These are phyloP conservation scores for Imbricaverruca yamaguchii DNA, from an alignment of 2,888 invertebrate species.

Conservation along the genomic window DNA sequence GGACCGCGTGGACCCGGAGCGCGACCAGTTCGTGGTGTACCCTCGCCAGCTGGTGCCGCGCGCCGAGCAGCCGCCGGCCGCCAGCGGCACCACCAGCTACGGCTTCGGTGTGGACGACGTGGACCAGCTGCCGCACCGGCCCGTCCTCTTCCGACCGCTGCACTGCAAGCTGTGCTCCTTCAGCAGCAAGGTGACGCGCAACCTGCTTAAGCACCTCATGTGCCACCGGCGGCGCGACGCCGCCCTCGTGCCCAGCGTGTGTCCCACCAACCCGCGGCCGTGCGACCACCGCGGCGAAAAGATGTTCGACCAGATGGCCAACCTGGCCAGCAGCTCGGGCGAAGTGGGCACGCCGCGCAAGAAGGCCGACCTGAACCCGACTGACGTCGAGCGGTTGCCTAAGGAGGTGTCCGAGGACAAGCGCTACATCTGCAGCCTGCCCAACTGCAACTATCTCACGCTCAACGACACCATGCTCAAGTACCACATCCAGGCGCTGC, in stretches of 20 bases:
- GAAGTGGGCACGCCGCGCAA: conserved; percentile 34
- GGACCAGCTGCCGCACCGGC: conserved; percentile 33
- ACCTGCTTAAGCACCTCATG: conserved; percentile 61
- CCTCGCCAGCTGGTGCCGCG: conserved; percentile 37
- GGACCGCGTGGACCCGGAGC: conserved; percentile 44
- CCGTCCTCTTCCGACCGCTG: conserved; percentile 34
- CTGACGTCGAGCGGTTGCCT: conserved; percentile 39
- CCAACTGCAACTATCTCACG: conserved; percentile 61
- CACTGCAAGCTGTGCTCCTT: conserved; percentile 59
- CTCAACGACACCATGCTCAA: conserved; percentile 62
- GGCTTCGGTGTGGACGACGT: conserved; percentile 29
- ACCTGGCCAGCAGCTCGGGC: conserved; percentile 64
- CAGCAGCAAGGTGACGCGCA: conserved; percentile 54
- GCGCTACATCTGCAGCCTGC: conserved; percentile 64
- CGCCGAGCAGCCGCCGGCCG: conserved; percentile 23
- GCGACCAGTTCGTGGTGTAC: conserved; percentile 46
- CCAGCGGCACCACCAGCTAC: background rate
- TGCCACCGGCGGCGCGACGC: conserved; percentile 45
- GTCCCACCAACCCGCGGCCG: conserved; percentile 73
- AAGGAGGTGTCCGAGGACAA: conserved; percentile 49
- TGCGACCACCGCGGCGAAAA: conserved; percentile 61
- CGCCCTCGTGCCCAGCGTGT: conserved; percentile 48
- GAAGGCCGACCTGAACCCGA: conserved; percentile 31
- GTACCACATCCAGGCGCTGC: conserved; percentile 63
- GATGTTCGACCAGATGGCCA: conserved; percentile 78